Conservation (phyloP, 1,140 invertebrate genomes). For the Eubasilissa regina region DNA sequence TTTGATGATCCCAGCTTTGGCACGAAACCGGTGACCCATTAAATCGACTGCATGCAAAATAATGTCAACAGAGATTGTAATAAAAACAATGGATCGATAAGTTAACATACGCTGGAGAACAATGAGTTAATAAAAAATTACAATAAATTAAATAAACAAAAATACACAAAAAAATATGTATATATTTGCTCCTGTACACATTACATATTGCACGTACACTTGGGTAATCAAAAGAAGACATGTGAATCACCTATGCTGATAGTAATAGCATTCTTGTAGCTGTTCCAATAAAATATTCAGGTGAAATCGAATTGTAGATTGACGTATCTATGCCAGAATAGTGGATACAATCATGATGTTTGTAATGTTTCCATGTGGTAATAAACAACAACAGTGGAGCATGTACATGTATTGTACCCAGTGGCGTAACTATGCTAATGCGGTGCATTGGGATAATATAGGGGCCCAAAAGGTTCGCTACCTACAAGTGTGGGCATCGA, state of each 20-base stretch:
- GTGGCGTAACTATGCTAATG: no score
- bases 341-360: no score
- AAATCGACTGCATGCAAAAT: not conserved
- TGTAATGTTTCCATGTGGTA: no score
- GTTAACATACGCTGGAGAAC: not conserved
- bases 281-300: not conserved
- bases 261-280: not conserved
- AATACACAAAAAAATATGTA: constrained; percentile 1
- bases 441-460: no score
- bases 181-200: not conserved
- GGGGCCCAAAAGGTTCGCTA: no score
- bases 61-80: not conserved
- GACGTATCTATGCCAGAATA: no score
- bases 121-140: not conserved
- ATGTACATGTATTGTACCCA: no score
- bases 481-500: no score
- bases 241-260: not conserved
- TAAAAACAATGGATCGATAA: constrained; percentile 3
- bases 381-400: no score
- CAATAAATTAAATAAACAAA: not conserved
- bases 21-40: not conserved
- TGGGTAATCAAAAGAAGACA: not conserved
- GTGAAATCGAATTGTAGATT: not conserved
- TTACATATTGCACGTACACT: not conserved
- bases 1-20: not conserved